Conservation (phyloP, 2,888 invertebrate genomes). For the Scrobipalpa costella region DNA sequence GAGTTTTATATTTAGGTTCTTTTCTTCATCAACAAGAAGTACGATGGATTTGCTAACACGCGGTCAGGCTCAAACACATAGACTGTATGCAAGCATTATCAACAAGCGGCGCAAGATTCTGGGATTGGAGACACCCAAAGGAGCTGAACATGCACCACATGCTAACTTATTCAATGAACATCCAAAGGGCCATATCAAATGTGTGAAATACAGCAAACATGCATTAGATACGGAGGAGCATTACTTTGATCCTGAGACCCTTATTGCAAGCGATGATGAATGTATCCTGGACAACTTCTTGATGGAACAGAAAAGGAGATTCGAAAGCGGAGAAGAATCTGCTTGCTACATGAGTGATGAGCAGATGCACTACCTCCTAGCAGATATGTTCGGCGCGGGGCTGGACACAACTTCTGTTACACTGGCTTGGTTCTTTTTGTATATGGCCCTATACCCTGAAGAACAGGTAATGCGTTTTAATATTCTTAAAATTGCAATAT, state of each 20-base stretch:
- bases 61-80: constrained; percentile 87
- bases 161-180: constrained; percentile 58
- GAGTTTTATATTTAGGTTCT: constrained; percentile 70
- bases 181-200: constrained; percentile 67
- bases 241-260: constrained; percentile 66
- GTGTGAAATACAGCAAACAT: constrained; percentile 69
- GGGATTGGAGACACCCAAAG: constrained; percentile 52
- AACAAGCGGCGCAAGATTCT: constrained; percentile 73
- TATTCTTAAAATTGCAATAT: background rate
- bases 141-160: constrained; percentile 57
- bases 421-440: constrained; percentile 90
- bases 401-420: constrained; percentile 91
- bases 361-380: constrained; percentile 87
- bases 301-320: constrained; percentile 80
- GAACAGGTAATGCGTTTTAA: constrained; percentile 86
- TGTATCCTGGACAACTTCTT: constrained; percentile 85
- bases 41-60: constrained; percentile 84
- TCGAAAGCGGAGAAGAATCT: constrained; percentile 60
- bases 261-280: constrained; percentile 67
- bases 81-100: constrained; percentile 85
- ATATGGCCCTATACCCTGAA: constrained; percentile 85
- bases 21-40: constrained; percentile 82
- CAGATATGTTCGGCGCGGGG: constrained; percentile 93
- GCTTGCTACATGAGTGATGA: constrained; percentile 81
- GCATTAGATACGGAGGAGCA: constrained; percentile 57